phyloP scores from a whole-genome alignment of 2,888 invertebrate genomes.

The Odontomyia ornata region DNA sequence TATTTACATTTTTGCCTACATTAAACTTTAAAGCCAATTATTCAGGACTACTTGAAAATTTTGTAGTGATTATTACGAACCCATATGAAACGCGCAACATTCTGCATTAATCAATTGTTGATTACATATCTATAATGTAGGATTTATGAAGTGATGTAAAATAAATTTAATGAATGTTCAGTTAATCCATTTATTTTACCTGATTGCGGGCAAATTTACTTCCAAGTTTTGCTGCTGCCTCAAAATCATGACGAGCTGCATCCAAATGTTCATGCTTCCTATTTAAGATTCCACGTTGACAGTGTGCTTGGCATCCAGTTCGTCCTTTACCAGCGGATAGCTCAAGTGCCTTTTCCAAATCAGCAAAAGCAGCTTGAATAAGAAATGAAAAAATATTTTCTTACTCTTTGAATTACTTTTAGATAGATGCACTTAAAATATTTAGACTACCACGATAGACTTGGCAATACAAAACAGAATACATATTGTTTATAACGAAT shows the following conservation, averaged over 20 bases:
- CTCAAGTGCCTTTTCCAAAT: slow-evolving; percentile 78
- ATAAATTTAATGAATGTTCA: background rate
- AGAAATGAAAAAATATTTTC: no score
- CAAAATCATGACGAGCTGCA: slow-evolving; percentile 78
- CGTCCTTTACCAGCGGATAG: slow-evolving; percentile 69
- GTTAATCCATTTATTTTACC: slow-evolving; percentile 62
- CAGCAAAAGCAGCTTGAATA: slow-evolving; percentile 75
- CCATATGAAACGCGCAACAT: slow-evolving; percentile 32
- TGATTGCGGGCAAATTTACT: slow-evolving; percentile 88
- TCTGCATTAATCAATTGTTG: slow-evolving; percentile 15
- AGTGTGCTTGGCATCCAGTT: slow-evolving; percentile 79
- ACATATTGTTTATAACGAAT: no score
- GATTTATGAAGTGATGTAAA: background rate
- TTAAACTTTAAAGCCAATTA: background rate
- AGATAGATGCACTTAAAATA: no score
- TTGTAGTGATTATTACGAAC: background rate
- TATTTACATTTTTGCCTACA: background rate
- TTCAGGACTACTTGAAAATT: background rate
- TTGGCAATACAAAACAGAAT: no score
- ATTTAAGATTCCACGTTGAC: slow-evolving; percentile 83
- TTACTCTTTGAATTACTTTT: no score
- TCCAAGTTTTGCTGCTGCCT: slow-evolving; percentile 81
- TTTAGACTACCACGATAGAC: no score
- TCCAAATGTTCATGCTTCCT: slow-evolving; percentile 74
- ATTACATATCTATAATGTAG: slow-evolving; percentile 16